phyloP scores from a whole-genome alignment of 1,140 invertebrate genomes.

The Luehdorfia chinensis region DNA sequence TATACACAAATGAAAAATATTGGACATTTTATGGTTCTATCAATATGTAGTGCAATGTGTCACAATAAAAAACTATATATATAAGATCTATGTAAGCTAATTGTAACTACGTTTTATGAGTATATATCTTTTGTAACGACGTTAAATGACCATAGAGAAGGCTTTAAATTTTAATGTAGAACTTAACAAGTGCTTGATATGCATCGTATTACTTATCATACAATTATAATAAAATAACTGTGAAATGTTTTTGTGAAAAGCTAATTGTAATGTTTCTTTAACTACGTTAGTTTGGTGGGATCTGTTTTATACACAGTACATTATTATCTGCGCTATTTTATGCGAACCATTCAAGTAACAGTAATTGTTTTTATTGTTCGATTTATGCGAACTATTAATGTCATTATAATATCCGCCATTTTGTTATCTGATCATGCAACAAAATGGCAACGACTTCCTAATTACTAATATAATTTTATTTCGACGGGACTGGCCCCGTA shows the following conservation, averaged over 20 bases:
- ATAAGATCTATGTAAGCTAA: background rate
- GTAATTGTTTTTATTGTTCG: no score
- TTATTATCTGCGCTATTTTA: no score
- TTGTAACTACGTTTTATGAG: background rate
- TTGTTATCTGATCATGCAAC: background rate
- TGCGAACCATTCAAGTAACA: no score
- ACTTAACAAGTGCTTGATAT: no score
- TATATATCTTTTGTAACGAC: constrained; percentile 14
- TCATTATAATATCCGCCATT: constrained; percentile 4
- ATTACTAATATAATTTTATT: constrained; percentile 14
- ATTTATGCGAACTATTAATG: background rate
- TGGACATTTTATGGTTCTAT: no score
- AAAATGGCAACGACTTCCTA: constrained; percentile 12
- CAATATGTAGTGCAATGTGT: constrained; percentile 7
- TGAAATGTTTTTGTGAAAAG: background rate
- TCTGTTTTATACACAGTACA: no score
- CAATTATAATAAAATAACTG: background rate
- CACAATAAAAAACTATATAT: constrained; percentile 5
- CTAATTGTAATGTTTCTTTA: background rate
- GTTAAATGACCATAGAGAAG: constrained; percentile 14
- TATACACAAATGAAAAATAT: no score
- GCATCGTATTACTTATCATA: background rate
- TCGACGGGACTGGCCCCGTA: constrained; percentile 12
- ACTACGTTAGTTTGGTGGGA: background rate
- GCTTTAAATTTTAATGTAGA: constrained; percentile 10